Evolutionary conservation across 2,797 vertebrate genomes (phyloP).

Genomic region (Enteromius treurensis): DNA sequence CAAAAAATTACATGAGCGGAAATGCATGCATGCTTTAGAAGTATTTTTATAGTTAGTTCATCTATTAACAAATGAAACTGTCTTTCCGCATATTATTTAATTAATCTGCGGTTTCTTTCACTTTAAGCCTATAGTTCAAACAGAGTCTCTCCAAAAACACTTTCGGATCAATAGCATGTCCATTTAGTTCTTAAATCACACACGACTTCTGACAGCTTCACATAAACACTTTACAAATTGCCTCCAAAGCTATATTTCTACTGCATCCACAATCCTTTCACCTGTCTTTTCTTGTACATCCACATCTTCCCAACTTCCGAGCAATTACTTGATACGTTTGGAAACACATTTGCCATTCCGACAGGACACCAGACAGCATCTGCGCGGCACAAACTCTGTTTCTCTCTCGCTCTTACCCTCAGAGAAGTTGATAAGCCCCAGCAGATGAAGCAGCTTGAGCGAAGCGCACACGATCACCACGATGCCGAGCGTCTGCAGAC

Average conservation of each 20-base stretch:
- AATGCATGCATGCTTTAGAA: neutral
- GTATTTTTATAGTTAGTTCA: neutral
- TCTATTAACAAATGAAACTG: neutral
- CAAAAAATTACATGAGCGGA: too few relatives aligned
- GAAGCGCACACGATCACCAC: slow-evolving; percentile 97
- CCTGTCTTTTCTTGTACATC: neutral
- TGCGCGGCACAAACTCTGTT: neutral
- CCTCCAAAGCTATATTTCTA: neutral
- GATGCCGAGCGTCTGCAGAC: slow-evolving; percentile 97
- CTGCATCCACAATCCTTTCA: too few relatives aligned
- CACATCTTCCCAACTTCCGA: neutral
- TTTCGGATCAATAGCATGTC: neutral
- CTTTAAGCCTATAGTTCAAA: neutral
- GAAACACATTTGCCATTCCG: neutral
- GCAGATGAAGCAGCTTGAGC: slow-evolving; percentile 96
- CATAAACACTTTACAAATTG: neutral
- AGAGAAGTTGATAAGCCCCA: slow-evolving; percentile 98
- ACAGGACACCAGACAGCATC: neutral
- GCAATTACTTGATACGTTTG: neutral
- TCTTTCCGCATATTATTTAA: neutral
- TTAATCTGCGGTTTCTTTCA: neutral
- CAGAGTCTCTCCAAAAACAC: neutral
- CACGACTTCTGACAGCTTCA: neutral
- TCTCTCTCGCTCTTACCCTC: slow-evolving; percentile 87
- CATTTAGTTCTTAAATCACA: neutral